Base-by-base conservation (phyloP, 2,797 vertebrate species). In the Helostoma temminkii region DNA sequence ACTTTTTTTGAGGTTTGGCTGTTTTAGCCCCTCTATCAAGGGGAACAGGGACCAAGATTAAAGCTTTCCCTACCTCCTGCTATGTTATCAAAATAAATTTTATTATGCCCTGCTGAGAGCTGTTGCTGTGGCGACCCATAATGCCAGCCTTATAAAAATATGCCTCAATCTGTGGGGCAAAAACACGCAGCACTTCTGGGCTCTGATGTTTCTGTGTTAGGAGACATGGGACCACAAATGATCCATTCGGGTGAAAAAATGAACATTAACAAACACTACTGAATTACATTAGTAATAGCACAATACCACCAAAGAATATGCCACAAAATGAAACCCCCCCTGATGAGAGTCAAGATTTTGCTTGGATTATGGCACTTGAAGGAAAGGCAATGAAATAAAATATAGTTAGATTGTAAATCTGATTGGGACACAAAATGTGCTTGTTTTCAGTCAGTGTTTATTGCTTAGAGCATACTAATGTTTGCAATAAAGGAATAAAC, bases 81-180 rank as follows among this genome's bases (percentile, higher is more conserved):
- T 80, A 85, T 46, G 81, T 86, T 84, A 86, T 89, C 86, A 89
- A 83, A 90, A 86, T 83, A 55, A 90, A 88, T 85, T 86, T 89
- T 85, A 85, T 90, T 78, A 81, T 47, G 42, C 79, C 85, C 82
- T 15, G 81, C 81, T 80, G 86, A 78, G 81, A 79, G 71, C 78
- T 57, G 80, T 81, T 71, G 83, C 86, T 47, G 78, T 60, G 74
- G 81, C 47, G 55, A 84, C 84, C 69, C 69, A 54, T 75, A 80
- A 89, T 71, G 80, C 67, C 76, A 77, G 79, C 71, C 47, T 71
- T 56, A 68, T 72, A 78, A 76, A 83, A 86, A 87, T 45, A 86
- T 72, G 76, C 57, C 53, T 80, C 68, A 68, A 74, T 87, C 77
- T 84, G 79, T 50, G 11, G 53, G 49, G 54, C 52, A 60, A 74